These are phyloP conservation scores for Erpornis zantholeuca DNA, from an alignment of 2,113 vertebrate genomes.

Conservation along the genomic window DNA sequence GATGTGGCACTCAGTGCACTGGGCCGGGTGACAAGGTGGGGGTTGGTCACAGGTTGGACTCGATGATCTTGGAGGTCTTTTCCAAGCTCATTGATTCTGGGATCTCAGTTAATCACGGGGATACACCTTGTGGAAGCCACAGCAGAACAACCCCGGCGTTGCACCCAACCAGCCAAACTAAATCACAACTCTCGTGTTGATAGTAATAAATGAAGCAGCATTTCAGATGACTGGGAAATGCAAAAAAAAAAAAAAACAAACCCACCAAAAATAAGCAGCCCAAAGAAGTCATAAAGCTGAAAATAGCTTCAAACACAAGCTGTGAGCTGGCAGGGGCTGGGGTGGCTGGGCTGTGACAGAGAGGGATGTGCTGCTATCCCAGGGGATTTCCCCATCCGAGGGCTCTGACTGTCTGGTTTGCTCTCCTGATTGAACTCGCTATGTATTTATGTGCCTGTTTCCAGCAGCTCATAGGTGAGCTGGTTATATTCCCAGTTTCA, in stretches of 20 bases:
- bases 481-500: not conserved
- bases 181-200: not conserved
- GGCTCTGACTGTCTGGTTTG: fast-evolving
- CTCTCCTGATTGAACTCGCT: not conserved
- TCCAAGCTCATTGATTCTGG: not conserved
- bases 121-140: not conserved
- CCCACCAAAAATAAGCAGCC: not conserved
- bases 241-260: too few relatives aligned
- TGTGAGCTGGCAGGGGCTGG: not conserved
- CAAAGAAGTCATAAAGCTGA: not conserved
- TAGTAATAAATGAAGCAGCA: not conserved
- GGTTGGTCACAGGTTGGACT: not conserved
- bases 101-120: fast-evolving
- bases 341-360: not conserved
- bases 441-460: not conserved
- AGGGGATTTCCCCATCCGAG: fast-evolving
- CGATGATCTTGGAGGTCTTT: not conserved
- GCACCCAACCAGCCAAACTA: not conserved
- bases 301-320: not conserved
- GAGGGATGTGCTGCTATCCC: fast-evolving
- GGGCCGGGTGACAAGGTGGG: not conserved
- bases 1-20: not conserved
- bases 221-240: not conserved
- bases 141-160: fast-evolving
- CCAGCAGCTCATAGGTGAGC: not conserved